phyloP scores from a whole-genome alignment of 2,797 vertebrate genomes.

The Myotis myotis region DNA sequence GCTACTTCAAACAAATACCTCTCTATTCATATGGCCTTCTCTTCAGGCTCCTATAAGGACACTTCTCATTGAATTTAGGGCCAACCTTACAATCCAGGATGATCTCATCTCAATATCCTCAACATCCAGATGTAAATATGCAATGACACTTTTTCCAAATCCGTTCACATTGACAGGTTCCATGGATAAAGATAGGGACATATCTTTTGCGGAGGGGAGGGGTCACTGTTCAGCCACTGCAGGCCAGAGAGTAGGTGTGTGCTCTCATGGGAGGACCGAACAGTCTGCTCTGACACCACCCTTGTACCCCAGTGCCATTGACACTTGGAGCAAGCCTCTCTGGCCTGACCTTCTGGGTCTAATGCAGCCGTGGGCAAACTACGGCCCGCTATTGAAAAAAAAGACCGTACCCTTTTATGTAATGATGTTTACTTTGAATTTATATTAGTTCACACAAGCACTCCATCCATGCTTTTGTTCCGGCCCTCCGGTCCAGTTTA shows the following conservation, averaged over 20 bases:
- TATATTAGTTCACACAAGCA: no score
- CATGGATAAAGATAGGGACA: not conserved
- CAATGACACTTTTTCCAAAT: not conserved
- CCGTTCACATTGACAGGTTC: not conserved
- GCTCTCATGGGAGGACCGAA: not conserved
- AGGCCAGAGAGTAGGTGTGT: not conserved
- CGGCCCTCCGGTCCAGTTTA: no score
- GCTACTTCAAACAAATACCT: not conserved
- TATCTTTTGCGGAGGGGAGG: not conserved
- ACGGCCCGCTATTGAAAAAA: no score
- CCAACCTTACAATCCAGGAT: not conserved
- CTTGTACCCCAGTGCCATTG: not conserved
- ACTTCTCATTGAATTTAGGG: not conserved
- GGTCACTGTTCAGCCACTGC: not conserved
- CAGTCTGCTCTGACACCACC: not conserved
- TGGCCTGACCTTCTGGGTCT: not conserved
- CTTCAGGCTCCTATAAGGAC: not conserved
- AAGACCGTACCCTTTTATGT: no score
- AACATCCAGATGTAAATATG: not conserved
- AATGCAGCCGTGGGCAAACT: no score
- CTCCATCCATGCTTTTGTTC: no score
- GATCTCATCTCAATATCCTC: not conserved
- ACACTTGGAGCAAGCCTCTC: not conserved
- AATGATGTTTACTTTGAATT: no score
- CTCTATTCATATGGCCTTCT: not conserved